A percentile compares a stretch with the other conserved stretches of the same genome.
phyloP scores from a whole-genome alignment of 2,113 vertebrate genomes.

The Anhinga anhinga region DNA sequence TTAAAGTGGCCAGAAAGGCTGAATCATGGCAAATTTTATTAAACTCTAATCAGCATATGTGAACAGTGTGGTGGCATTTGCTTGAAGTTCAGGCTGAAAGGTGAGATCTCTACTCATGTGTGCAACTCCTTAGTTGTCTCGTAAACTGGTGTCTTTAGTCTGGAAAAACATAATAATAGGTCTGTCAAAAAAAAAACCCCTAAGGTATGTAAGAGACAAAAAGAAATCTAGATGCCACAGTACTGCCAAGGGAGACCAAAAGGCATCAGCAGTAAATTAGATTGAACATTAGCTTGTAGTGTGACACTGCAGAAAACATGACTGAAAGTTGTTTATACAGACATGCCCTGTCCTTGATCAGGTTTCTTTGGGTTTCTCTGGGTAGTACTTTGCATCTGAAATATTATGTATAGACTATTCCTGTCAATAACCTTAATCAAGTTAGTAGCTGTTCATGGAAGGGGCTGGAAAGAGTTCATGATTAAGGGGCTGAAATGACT shows the following conservation, averaged over 20 bases:
- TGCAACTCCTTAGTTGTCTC: not conserved
- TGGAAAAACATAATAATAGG: not conserved
- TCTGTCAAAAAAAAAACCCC: not conserved
- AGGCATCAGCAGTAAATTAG: not conserved
- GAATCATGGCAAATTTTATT: not conserved
- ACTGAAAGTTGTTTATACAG: not conserved
- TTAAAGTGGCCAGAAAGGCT: not conserved
- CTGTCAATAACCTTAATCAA: not conserved
- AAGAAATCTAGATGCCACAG: not conserved
- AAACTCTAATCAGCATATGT: not conserved
- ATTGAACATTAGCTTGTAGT: not conserved
- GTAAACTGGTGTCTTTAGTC: not conserved
- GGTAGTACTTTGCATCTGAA: not conserved
- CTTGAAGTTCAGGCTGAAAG: not conserved
- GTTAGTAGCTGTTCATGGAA: not conserved
- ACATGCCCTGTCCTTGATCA: not conserved
- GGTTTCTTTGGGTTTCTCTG: not conserved
- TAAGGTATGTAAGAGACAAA: not conserved
- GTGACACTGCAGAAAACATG: not conserved
- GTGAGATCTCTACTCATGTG: not conserved
- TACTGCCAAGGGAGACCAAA: not conserved
- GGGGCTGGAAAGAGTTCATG: not conserved
- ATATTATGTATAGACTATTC: not conserved
- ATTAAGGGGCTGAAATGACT: not conserved
- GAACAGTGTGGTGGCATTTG: rapidly evolving